phyloP scores from a whole-genome alignment of 2,113 vertebrate species.

The Sprattus sprattus region DNA sequence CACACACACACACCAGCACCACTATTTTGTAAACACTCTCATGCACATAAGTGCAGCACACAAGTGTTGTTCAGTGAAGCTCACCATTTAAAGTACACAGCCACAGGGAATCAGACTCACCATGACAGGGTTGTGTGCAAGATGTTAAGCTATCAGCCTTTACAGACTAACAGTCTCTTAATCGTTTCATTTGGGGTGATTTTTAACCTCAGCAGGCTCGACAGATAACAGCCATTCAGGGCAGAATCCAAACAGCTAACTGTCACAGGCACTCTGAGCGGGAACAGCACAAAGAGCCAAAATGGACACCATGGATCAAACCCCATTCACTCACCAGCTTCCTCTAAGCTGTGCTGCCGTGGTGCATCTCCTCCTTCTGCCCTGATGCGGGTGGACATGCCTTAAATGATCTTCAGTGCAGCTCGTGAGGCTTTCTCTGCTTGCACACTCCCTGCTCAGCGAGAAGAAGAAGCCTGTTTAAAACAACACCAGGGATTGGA shows the following conservation, averaged over 20 bases:
- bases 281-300: slow-evolving; percentile 6
- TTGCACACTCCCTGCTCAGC: not conserved
- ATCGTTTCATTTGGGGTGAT: slow-evolving; percentile 2
- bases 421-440: not conserved
- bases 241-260: slow-evolving; percentile 1
- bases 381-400: not conserved
- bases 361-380: not conserved
- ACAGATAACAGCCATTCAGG: not conserved
- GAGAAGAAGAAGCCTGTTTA: not conserved
- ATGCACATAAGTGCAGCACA: not conserved
- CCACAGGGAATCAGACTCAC: not conserved
- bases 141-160: too few species aligned
- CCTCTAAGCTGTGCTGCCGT: not conserved
- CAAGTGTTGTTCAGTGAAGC: not conserved
- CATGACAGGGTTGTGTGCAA: not conserved
- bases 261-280: not conserved
- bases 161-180: too few species aligned
- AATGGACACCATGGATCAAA: not conserved
- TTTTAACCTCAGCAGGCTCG: not conserved
- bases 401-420: not conserved
- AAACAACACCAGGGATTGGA: too few species aligned
- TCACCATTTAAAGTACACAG: not conserved
- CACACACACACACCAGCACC: slow-evolving; percentile 9
- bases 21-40: not conserved
- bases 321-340: not conserved